Evolutionary conservation across 2,888 invertebrate genomes (phyloP), one percentile per base, ranked within the genome.

Genomic region (Hirudinaria manillensis): DNA sequence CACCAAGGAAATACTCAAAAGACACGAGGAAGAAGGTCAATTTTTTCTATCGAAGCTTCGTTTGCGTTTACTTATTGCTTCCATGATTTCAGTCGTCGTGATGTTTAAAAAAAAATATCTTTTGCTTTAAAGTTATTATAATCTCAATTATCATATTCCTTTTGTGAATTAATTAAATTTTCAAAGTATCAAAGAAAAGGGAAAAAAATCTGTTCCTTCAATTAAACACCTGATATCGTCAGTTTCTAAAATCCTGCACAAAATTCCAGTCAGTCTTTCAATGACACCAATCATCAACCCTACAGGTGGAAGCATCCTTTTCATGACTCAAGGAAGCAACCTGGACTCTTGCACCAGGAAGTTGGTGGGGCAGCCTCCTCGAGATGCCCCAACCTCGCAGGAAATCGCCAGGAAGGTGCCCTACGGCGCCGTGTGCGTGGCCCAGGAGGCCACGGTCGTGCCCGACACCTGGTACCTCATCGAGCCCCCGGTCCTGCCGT

Each of bases 261-360:
- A n/a, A n/a, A n/a, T n/a, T n/a, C n/a, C n/a, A n/a, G n/a, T n/a
- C n/a, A n/a, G n/a, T n/a, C n/a, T n/a, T n/a, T n/a, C n/a, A n/a
- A n/a, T n/a, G n/a, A n/a, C n/a, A n/a, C n/a, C n/a, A n/a, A n/a
- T n/a, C n/a, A n/a, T n/a, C n/a, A n/a, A 45, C 77, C 45, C 75
- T 78, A 1, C 84, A 89, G 91, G 88, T 79, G 93, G 93, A n/a
- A 93, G 93, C 86, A 87, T 96, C 70, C 87, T 97, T 74, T 88
- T 97, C 80, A 91, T 97, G 16, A 96, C 92, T 0, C 97, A 98
- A 87, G 94, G 95, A 0, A 91, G 93, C 0, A 92, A 94, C 0
- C 85, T 96, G 78, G 96, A 96, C 82, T 90, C 92, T 10, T 92
- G 92, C 81, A 90, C 92, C 0, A 88, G 91, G 72, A 90, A 91